A percentile compares a stretch with the other conserved stretches of the same genome.
Evolutionary conservation across 2,888 invertebrate genomes (phyloP).

Genomic region (Frankliniella intonsa): DNA sequence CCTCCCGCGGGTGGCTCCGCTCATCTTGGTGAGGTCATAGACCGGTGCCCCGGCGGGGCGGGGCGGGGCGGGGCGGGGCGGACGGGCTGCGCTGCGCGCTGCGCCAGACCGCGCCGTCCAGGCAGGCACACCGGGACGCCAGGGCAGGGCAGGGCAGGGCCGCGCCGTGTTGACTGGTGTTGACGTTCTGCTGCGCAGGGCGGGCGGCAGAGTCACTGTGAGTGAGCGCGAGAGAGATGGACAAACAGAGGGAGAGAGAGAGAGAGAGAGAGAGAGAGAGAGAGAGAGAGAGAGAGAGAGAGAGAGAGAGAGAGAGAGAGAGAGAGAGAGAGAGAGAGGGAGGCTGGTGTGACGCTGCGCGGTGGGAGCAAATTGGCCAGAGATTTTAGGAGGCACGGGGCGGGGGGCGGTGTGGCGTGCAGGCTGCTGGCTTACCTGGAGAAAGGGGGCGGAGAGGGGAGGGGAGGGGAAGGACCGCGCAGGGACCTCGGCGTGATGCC

Average conservation of each 20-base stretch:
- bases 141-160: neutral
- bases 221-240: neutral
- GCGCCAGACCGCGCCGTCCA: neutral
- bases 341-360: no score
- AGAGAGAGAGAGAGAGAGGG: neutral
- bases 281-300: neutral
- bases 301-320: neutral
- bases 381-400: no score
- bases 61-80: neutral
- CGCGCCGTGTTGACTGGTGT: neutral
- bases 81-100: neutral
- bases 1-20: neutral
- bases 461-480: no score
- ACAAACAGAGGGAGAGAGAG: neutral
- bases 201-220: neutral
- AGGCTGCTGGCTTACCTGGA: no score
- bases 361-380: no score
- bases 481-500: no score
- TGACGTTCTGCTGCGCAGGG: neutral
- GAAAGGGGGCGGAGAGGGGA: no score
- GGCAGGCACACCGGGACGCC: neutral
- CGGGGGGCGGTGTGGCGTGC: no score
- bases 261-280: neutral
- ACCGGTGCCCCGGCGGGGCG: constrained; percentile 12
- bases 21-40: constrained; percentile 14